These are phyloP conservation scores for Sericinus montela DNA, from an alignment of 2,888 invertebrate genomes.

Conservation along the genomic window DNA sequence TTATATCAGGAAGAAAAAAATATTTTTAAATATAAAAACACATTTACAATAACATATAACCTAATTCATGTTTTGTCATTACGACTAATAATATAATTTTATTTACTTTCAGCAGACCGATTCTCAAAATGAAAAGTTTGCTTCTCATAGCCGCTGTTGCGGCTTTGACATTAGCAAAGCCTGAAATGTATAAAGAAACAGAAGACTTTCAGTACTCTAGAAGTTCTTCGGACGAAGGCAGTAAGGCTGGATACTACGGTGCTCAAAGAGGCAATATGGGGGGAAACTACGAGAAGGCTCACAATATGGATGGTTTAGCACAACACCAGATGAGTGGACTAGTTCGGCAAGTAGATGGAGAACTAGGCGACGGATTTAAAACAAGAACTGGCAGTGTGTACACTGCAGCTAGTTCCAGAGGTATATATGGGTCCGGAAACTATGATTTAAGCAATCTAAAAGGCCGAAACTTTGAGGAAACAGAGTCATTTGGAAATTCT, in stretches of 20 bases:
- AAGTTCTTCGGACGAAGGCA: conserved; percentile 69
- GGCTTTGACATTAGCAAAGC: conserved; percentile 52
- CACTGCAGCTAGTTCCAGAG: conserved; percentile 64
- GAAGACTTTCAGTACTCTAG: conserved; percentile 73
- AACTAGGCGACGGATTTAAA: conserved; percentile 59
- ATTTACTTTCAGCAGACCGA: conserved; percentile 34
- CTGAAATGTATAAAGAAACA: conserved; percentile 65
- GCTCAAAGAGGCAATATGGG: conserved; percentile 76
- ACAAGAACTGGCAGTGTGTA: conserved; percentile 59
- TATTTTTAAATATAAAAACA: too few species aligned
- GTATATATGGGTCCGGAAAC: conserved; percentile 57
- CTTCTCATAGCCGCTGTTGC: conserved; percentile 46
- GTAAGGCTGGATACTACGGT: conserved; percentile 65
- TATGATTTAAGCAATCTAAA: conserved; percentile 57
- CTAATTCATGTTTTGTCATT: too few species aligned
- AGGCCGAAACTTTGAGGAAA: conserved; percentile 65
- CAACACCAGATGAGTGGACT: conserved; percentile 70
- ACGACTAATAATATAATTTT: too few species aligned
- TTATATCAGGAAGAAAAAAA: too few species aligned
- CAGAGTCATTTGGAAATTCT: conserved; percentile 35
- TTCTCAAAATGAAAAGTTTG: conserved; percentile 48
- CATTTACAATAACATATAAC: too few species aligned
- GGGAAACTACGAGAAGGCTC: conserved; percentile 69
- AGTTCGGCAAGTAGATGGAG: conserved; percentile 61
- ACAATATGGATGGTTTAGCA: conserved; percentile 70